phyloP scores from a whole-genome alignment of 2,113 vertebrate species.

The Melanotaenia duboulayi region DNA sequence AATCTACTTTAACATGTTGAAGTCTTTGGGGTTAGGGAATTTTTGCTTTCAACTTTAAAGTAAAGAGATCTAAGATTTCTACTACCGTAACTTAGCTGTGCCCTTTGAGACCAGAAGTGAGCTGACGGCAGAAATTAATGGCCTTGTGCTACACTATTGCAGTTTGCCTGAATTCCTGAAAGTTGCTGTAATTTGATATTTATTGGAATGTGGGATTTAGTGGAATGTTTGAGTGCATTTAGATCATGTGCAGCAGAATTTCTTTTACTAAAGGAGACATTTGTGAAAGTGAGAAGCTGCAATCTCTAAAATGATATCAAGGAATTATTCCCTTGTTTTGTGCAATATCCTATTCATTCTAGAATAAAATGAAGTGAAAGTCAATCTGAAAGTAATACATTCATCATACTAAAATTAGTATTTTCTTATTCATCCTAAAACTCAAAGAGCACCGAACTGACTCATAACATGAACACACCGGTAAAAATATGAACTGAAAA shows the following conservation, averaged over 20 bases:
- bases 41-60: too few species aligned
- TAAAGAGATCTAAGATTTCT: too few species aligned
- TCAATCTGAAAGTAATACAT: slow-evolving; percentile 41
- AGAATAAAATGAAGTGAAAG: slow-evolving; percentile 61
- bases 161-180: too few species aligned
- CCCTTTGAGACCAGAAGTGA: too few species aligned
- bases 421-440: background rate
- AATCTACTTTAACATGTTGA: too few species aligned
- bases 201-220: too few species aligned
- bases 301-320: slow-evolving; percentile 37
- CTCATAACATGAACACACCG: slow-evolving; percentile 21
- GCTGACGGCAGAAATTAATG: too few species aligned
- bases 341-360: slow-evolving; percentile 38
- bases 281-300: background rate
- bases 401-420: slow-evolving; percentile 44
- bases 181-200: background rate
- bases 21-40: too few species aligned
- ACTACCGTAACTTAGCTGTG: too few species aligned
- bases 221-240: background rate
- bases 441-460: slow-evolving; percentile 15
- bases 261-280: background rate
- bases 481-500: background rate
- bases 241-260: background rate
- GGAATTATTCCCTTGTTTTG: slow-evolving; percentile 24
- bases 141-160: too few species aligned